These are phyloP conservation scores for Hypanus sabinus DNA, from an alignment of 2,113 vertebrate species.

Conservation along the genomic window DNA sequence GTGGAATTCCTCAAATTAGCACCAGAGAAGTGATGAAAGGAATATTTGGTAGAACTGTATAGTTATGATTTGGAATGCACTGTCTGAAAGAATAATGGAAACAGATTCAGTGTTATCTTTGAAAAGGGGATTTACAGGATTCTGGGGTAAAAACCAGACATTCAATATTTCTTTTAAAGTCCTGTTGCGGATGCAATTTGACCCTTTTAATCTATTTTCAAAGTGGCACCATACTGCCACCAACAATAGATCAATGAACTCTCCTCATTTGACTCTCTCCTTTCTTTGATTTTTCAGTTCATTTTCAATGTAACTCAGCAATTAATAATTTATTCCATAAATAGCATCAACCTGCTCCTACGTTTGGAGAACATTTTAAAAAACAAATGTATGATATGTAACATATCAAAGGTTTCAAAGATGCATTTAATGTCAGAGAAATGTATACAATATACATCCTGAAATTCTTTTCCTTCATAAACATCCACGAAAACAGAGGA, in stretches of 20 bases:
- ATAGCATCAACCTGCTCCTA: neutral
- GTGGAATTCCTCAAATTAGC: neutral
- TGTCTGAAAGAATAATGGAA: no score
- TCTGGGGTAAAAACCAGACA: no score
- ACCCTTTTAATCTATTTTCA: neutral
- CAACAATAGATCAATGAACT: neutral
- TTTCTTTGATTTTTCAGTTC: neutral
- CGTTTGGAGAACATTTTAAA: neutral
- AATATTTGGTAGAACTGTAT: neutral
- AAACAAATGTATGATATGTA: neutral
- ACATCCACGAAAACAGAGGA: no score
- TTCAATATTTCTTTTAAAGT: neutral
- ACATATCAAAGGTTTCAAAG: neutral
- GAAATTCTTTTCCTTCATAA: no score
- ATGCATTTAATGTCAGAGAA: no score
- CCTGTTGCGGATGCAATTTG: no score
- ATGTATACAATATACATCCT: no score
- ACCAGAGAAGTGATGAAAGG: neutral
- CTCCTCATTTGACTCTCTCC: neutral
- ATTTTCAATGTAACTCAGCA: neutral
- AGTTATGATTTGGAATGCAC: neutral
- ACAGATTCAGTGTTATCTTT: no score
- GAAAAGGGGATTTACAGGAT: no score
- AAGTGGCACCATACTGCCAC: neutral
- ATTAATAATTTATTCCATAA: neutral